Conservation (phyloP, 2,888 invertebrate species). For the Lasioglossum villosulum region DNA sequence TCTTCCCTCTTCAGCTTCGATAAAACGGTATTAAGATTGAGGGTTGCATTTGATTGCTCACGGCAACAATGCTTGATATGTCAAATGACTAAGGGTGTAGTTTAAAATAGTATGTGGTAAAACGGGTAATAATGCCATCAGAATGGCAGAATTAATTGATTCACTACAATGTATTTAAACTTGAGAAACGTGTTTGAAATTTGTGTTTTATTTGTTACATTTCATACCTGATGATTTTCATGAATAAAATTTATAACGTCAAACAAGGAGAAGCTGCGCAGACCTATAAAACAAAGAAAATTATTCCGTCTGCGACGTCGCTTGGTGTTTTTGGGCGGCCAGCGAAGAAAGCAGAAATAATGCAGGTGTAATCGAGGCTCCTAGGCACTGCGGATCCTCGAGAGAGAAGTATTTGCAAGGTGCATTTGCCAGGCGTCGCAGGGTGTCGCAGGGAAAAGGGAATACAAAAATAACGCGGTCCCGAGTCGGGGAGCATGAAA, state of each 20-base stretch:
- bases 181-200: no score
- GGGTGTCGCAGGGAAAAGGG: conserved; percentile 2
- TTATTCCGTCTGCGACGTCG: neutral
- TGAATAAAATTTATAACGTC: no score
- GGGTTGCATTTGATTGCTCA: no score
- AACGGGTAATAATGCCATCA: neutral
- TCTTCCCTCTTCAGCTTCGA: no score
- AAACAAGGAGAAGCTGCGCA: neutral
- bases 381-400: neutral
- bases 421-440: neutral
- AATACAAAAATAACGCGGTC: conserved; percentile 59
- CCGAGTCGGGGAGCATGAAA: conserved; percentile 59
- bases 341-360: neutral
- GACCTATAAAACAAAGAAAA: neutral
- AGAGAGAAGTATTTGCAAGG: neutral
- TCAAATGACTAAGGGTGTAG: neutral
- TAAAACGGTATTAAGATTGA: no score
- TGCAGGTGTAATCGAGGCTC: conserved; percentile 8
- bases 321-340: neutral
- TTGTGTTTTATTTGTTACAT: no score
- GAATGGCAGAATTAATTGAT: neutral
- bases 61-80: neutral
- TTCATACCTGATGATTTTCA: no score
- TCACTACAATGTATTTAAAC: no score
- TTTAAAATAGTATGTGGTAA: neutral